These are phyloP conservation scores for Oncorhynchus kisutch DNA, from an alignment of 2,113 vertebrate species.

Conservation along the genomic window DNA sequence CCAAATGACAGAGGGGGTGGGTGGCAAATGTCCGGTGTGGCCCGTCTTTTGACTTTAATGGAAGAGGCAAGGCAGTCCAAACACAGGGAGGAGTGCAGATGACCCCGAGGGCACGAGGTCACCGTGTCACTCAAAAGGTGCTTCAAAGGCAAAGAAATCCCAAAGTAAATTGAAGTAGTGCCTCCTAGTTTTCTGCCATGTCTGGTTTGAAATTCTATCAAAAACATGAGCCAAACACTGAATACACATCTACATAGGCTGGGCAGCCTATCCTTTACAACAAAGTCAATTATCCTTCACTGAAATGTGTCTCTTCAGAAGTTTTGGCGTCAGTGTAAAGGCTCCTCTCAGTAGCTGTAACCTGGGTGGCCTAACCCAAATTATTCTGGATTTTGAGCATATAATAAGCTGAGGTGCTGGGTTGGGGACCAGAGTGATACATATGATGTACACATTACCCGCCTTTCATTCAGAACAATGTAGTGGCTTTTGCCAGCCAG, in stretches of 20 bases:
- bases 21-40: conserved; percentile 15
- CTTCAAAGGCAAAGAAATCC: conserved; percentile 18
- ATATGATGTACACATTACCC: no score
- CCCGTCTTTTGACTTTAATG: conserved; percentile 8
- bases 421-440: not conserved
- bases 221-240: not conserved
- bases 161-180: not conserved
- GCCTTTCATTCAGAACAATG: no score
- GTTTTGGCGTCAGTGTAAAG: not conserved
- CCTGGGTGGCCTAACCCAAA: not conserved
- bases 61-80: conserved; percentile 19
- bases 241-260: not conserved
- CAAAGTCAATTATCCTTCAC: not conserved
- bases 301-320: not conserved
- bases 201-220: not conserved
- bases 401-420: not conserved
- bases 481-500: not conserved
- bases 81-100: conserved; percentile 2
- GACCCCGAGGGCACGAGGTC: not conserved
- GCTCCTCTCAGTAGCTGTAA: not conserved
- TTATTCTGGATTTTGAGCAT: not conserved
- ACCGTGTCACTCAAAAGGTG: conserved; percentile 13
- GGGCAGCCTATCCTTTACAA: not conserved
- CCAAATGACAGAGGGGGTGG: conserved; percentile 25
- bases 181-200: not conserved